Conservation (phyloP, 2,888 invertebrate species). For the Cabera pusaria region DNA sequence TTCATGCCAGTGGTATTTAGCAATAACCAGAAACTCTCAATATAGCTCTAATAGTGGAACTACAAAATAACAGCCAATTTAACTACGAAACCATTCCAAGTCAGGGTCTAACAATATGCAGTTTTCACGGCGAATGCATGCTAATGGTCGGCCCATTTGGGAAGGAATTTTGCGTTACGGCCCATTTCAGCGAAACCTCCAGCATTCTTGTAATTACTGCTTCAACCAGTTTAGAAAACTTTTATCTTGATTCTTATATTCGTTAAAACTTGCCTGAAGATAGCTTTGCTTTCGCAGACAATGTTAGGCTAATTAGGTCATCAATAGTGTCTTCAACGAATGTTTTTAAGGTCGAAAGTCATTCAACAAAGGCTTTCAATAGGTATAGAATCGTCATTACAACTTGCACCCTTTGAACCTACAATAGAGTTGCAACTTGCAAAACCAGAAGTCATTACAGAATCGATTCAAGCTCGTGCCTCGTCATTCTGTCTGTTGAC, state of each 20-base stretch:
- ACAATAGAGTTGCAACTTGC: background rate
- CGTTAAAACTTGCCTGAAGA: too few relatives aligned
- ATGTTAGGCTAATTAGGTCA: too few relatives aligned
- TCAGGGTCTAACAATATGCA: background rate
- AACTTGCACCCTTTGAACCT: background rate
- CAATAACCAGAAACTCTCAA: too few relatives aligned
- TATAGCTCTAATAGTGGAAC: too few relatives aligned
- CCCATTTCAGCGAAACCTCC: background rate
- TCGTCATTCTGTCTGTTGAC: background rate
- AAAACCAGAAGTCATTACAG: background rate
- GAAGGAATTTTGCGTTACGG: background rate
- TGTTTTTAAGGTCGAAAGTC: background rate
- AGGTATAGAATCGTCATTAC: background rate
- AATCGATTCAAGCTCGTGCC: background rate
- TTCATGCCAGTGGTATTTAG: too few relatives aligned
- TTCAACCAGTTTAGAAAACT: too few relatives aligned
- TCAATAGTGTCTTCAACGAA: constrained; percentile 1
- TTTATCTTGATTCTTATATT: too few relatives aligned
- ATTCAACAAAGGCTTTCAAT: background rate
- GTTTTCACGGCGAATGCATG: background rate
- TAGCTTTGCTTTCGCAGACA: too few relatives aligned
- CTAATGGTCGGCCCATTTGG: background rate
- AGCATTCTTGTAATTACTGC: too few relatives aligned
- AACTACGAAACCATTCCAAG: too few relatives aligned
- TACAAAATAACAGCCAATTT: too few relatives aligned